Base-by-base conservation (phyloP, 2,888 invertebrate genomes). In the Acanthoscelides obtectus region DNA sequence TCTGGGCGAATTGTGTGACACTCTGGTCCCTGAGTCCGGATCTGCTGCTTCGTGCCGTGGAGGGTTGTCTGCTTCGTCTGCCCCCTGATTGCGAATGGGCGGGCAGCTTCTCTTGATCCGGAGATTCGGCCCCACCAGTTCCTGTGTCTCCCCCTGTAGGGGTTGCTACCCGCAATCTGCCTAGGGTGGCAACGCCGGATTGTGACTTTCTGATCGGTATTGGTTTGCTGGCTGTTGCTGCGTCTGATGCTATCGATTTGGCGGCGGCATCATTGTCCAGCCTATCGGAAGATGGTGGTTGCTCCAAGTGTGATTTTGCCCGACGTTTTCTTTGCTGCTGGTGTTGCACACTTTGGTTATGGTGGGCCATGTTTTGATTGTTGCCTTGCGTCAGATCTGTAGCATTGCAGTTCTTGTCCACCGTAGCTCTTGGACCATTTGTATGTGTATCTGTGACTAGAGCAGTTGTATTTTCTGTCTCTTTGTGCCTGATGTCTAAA, bases 1-100 rank as follows among this genome's bases (percentile, higher is more conserved):
- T 96, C 74, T 96, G 90, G 0, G 96, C 97, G 84, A 95, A 96
- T 84, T 97, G 96, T 4, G 94, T 94, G 79, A 92, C 91, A 72
- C 95, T 95, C 81, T 94, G 93, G 82, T 96, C 45, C 22, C 64
- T 63, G 63, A 69, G 45, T 0, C 86, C 85, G 1, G 87, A 84
- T 67, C 88, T 83, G 20, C 86, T 86, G 73, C 83, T 84, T 27
- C 85, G 77, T 0, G 83, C 84, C 2, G 84, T 84, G 17, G 85
- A 83, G 5, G 84, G 81, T 70, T 84, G 85, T 68, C 85, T 78
- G n/a, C 63, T 87, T 85, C 76, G 89, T 12, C 45, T 45, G 17
- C 45, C 45, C 1, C 45, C 45, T 45, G 45, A 45, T 45, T 45
- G 45, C 3, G 45, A 45, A 45, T 45, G 45, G 5, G 45, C 45